Base-by-base conservation (phyloP, 2,888 invertebrate species). In the Maniola hyperantus region DNA sequence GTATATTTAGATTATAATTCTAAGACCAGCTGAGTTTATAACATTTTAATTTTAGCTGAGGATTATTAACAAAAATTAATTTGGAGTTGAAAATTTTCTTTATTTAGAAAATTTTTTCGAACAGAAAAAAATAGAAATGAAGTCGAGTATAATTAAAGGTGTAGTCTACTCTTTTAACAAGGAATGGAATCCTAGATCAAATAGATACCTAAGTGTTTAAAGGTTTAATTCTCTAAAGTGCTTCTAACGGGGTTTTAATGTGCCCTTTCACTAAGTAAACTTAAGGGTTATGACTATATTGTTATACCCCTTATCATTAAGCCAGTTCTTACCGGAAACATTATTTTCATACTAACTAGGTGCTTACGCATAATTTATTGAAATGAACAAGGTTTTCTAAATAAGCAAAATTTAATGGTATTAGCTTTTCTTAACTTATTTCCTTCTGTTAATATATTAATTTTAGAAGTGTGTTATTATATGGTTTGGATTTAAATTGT, bases 231-330 rank as follows among this genome's bases (percentile, higher is more conserved):
- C 53, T n/a, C 13, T 6, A 33, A 53, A 53, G 53, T n/a, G 54
- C 54, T 15, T 34, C 36, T 36, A 54, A 54, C 34, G 54, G 15
- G 33, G 15, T 54, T 54, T 54, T 54, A 54, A 54, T 54, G 54
- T 15, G 34, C 54, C 54, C 54, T 54, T 36, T 54, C 15, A 33
- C 54, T 54, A 34, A 53, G n/a, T n/a, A n/a, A n/a, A n/a, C n/a
- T n/a, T n/a, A n/a, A 54, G 34, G 36, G 34, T 54, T 54, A 54
- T n/a, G 8, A 34, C 36, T 54, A 54, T 54, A 54, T 54, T 54
- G 54, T 15, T 36, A 36, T 36, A 34, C 15, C 13, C 13, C n/a
- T 53, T 33, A 36, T 26, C 26, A 26, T 26, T 26, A 26, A 26
- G n/a, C 26, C 51, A 7, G n/a, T 42, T 53, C 26, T 11, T 20